A percentile compares a stretch with the other conserved stretches of the same genome.
These are phyloP conservation scores for Streptopelia turtur DNA, from an alignment of 2,797 vertebrate genomes.

Conservation along the genomic window DNA sequence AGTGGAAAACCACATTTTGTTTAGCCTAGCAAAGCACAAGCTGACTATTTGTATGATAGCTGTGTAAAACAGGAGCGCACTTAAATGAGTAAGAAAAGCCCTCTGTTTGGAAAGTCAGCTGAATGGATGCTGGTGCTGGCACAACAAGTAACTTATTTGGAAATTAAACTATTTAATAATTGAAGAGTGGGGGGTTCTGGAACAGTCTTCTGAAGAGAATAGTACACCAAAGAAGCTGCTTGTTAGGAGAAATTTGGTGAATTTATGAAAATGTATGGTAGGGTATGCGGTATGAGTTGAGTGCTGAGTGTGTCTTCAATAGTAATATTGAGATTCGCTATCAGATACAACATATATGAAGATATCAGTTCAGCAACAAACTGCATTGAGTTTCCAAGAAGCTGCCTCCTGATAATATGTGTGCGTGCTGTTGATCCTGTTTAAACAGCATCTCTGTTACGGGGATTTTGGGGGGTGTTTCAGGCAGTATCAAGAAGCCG, in stretches of 20 bases:
- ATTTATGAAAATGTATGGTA: not conserved
- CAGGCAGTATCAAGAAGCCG: not conserved
- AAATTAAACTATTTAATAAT: not conserved
- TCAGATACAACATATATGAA: not conserved
- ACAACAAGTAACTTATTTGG: not conserved
- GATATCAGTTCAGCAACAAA: not conserved
- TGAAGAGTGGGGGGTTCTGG: not conserved
- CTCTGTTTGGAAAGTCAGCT: not conserved
- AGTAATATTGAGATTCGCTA: not conserved
- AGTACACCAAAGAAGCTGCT: not conserved
- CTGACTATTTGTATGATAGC: not conserved
- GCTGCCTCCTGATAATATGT: not conserved
- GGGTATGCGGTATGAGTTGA: not conserved
- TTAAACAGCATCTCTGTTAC: not conserved
- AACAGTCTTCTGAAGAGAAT: not conserved
- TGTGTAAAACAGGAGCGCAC: not conserved
- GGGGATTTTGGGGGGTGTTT: not conserved
- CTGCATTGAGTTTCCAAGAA: not conserved
- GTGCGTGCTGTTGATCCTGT: not conserved
- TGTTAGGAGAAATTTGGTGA: not conserved
- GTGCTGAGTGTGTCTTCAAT: not conserved
- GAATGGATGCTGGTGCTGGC: not conserved
- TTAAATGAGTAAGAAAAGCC: not conserved
- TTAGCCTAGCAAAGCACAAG: not conserved
- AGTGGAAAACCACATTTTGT: not conserved